Conservation (phyloP, 2,888 invertebrate genomes). For the Sesia apiformis region DNA sequence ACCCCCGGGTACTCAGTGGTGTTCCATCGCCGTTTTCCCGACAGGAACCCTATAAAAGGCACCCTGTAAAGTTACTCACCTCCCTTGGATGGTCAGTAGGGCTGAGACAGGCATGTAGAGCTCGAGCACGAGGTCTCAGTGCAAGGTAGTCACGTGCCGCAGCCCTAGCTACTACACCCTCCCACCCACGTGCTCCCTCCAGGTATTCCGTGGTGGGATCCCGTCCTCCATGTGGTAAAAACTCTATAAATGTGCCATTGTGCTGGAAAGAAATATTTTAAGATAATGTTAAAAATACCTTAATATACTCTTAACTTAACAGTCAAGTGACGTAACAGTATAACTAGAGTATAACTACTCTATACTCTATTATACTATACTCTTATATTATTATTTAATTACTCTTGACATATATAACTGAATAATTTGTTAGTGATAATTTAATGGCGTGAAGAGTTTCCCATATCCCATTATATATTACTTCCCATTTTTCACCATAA, state of each 20-base stretch:
- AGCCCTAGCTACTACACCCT: constrained; percentile 83
- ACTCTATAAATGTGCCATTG: constrained; percentile 83
- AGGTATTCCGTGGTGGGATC: constrained; percentile 81
- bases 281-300: too few relatives aligned
- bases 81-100: constrained; percentile 80
- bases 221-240: constrained; percentile 75
- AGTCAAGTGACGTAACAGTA: too few relatives aligned
- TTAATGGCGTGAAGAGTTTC: too few relatives aligned
- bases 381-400: too few relatives aligned
- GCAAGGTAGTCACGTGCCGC: constrained; percentile 84
- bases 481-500: too few relatives aligned
- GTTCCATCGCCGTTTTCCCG: neutral
- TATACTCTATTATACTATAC: too few relatives aligned
- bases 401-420: too few relatives aligned
- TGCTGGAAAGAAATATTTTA: constrained; percentile 58
- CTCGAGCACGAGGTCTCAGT: constrained; percentile 67
- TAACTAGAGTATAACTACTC: too few relatives aligned
- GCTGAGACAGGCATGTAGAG: constrained; percentile 80
- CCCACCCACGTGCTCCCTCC: constrained; percentile 81
- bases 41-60: neutral
- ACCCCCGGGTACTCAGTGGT: too few relatives aligned
- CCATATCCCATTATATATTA: too few relatives aligned
- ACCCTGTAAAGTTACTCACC: constrained; percentile 31
- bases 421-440: neutral
- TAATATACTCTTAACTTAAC: too few relatives aligned